Conservation (phyloP, 64 coral and sea anemone genomes). For the Pocillopora verrucosa region DNA sequence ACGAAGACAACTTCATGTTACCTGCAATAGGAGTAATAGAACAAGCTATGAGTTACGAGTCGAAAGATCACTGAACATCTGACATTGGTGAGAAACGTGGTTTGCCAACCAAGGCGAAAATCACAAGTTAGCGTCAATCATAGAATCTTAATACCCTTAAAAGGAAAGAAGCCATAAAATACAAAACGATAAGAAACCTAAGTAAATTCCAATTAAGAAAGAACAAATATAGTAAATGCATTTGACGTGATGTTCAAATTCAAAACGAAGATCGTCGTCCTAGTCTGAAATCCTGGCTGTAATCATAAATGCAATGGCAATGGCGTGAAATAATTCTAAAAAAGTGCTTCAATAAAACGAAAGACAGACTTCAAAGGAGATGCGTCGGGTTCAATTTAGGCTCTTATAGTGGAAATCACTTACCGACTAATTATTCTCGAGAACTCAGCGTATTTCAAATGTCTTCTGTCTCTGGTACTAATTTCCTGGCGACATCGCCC, state of each 20-base stretch:
- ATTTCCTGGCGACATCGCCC: not conserved
- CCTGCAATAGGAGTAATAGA: slow-evolving; percentile 11
- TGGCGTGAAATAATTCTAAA: not conserved
- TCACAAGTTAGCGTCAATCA: not conserved
- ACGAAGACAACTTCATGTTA: slow-evolving; percentile 6
- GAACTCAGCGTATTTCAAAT: slow-evolving; percentile 41
- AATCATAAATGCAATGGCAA: not conserved
- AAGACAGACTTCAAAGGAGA: not conserved
- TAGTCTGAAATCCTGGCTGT: not conserved
- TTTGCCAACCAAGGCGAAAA: not conserved
- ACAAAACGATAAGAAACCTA: too few species aligned
- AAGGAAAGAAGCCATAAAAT: too few species aligned
- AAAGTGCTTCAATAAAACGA: not conserved
- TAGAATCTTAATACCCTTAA: not conserved
- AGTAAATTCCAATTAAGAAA: not conserved
- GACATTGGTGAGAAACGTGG: not conserved
- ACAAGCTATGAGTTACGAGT: not conserved
- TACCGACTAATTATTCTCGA: not conserved
- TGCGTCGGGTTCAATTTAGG: not conserved
- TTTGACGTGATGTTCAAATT: not conserved
- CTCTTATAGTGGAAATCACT: not conserved
- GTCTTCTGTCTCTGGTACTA: not conserved
- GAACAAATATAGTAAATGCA: not conserved
- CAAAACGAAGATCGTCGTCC: not conserved
- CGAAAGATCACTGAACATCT: slow-evolving; percentile 22